Evolutionary conservation across 2,113 vertebrate genomes (phyloP).

Genomic region (Cacatua alba): DNA sequence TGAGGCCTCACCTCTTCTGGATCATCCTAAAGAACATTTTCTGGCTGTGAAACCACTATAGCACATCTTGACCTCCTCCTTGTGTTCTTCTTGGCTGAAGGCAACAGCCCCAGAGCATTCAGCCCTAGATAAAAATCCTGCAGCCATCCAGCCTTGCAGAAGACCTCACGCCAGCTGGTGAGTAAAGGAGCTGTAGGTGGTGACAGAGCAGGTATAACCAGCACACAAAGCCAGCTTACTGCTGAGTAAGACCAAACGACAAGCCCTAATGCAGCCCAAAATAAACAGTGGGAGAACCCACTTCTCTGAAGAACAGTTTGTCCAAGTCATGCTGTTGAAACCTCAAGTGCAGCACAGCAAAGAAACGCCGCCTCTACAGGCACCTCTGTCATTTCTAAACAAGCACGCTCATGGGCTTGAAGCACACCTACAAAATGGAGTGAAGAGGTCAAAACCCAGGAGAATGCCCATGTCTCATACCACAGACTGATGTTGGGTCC

Average conservation of each 20-base stretch:
- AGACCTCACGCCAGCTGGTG: background rate
- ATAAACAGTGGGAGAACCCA: background rate
- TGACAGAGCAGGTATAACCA: background rate
- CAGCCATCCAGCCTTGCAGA: background rate
- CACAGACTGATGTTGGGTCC: rapidly evolving
- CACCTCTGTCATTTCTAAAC: background rate
- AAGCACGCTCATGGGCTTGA: background rate
- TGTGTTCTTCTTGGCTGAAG: background rate
- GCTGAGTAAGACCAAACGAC: background rate
- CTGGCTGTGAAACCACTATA: rapidly evolving
- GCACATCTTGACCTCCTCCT: background rate
- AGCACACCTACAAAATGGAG: background rate
- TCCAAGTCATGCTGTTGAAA: background rate
- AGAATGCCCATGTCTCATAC: background rate
- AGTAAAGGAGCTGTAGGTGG: background rate
- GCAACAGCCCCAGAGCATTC: background rate
- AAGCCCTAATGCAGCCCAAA: background rate
- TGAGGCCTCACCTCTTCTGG: background rate
- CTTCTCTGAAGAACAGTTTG: background rate
- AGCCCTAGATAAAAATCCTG: background rate
- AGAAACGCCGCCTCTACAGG: background rate
- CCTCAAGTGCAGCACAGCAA: background rate
- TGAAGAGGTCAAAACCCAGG: background rate
- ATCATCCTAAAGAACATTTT: background rate
- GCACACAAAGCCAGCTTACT: background rate